These are phyloP conservation scores for Gymnocheta viridis DNA, from an alignment of 2,888 invertebrate species.

Conservation along the genomic window DNA sequence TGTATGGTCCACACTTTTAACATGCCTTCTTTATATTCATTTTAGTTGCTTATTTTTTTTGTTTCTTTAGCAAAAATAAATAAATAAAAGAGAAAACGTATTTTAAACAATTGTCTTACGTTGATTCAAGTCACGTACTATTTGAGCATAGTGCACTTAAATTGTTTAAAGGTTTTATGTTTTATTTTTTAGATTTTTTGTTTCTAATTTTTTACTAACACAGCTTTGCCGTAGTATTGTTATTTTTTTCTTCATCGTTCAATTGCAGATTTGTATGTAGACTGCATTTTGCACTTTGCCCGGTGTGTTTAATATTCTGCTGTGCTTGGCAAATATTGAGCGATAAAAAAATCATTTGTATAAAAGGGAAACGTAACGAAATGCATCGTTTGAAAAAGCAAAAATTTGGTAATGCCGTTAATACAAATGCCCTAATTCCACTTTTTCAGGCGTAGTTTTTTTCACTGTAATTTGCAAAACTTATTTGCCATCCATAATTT, in stretches of 20 bases:
- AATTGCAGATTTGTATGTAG: slow-evolving; percentile 66
- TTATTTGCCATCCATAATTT: no score
- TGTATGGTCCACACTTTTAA: slow-evolving; percentile 10
- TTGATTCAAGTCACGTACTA: slow-evolving; percentile 70
- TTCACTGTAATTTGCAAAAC: no score
- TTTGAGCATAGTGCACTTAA: slow-evolving; percentile 71
- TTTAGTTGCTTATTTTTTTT: neutral
- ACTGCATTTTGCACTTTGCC: slow-evolving; percentile 71
- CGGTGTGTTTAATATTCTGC: slow-evolving; percentile 69
- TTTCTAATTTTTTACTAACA: slow-evolving; percentile 21
- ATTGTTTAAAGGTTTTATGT: slow-evolving; percentile 68
- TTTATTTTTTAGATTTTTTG: slow-evolving; percentile 42
- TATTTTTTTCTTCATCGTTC: slow-evolving; percentile 35
- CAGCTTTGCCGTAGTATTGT: slow-evolving; percentile 36
- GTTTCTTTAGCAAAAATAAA: neutral
- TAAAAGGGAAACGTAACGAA: neutral
- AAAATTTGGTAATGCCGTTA: neutral
- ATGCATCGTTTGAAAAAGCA: neutral
- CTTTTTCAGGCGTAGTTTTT: no score
- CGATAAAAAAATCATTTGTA: slow-evolving; percentile 41
- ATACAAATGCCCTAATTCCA: neutral
- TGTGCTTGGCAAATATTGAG: slow-evolving; percentile 65
- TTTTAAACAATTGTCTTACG: slow-evolving; percentile 50
- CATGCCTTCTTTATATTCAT: slow-evolving; percentile 5
- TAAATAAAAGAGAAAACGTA: slow-evolving; percentile 19